Evolutionary conservation across 2,113 vertebrate species (phyloP).

Genomic region (Mobula birostris): DNA sequence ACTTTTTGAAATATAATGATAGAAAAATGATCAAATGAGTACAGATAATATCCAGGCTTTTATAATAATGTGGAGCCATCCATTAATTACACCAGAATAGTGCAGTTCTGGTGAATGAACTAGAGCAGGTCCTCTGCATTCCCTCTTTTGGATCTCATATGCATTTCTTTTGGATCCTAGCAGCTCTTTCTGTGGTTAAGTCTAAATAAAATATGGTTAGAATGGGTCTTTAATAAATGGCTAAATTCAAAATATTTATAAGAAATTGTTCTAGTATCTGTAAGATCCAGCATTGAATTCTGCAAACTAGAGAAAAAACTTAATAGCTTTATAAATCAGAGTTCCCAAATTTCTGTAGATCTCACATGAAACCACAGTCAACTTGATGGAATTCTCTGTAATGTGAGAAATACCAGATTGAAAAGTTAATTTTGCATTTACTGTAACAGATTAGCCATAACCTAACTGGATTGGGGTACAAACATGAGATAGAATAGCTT

Average conservation of each 20-base stretch:
- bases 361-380: background rate
- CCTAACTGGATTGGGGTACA: background rate
- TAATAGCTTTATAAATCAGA: background rate
- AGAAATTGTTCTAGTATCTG: background rate
- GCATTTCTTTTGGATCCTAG: background rate
- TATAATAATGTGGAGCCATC: slow-evolving; percentile 42
- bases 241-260: background rate
- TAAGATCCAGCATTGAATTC: background rate
- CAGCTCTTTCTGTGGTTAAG: background rate
- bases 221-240: background rate
- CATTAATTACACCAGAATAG: background rate
- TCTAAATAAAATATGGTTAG: background rate
- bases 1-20: background rate
- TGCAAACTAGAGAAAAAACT: background rate
- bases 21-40: slow-evolving; percentile 51
- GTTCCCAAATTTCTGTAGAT: background rate
- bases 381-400: background rate
- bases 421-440: background rate
- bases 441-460: background rate
- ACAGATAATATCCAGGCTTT: slow-evolving; percentile 35
- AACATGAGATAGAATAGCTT: background rate
- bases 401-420: background rate
- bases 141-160: background rate
- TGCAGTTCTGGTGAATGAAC: background rate
- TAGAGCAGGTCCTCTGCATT: background rate